Percentiles rank a stretch among this genome's conserved stretches.
phyloP scores from a whole-genome alignment of 2,113 vertebrate genomes.

The Symphodus melops region DNA sequence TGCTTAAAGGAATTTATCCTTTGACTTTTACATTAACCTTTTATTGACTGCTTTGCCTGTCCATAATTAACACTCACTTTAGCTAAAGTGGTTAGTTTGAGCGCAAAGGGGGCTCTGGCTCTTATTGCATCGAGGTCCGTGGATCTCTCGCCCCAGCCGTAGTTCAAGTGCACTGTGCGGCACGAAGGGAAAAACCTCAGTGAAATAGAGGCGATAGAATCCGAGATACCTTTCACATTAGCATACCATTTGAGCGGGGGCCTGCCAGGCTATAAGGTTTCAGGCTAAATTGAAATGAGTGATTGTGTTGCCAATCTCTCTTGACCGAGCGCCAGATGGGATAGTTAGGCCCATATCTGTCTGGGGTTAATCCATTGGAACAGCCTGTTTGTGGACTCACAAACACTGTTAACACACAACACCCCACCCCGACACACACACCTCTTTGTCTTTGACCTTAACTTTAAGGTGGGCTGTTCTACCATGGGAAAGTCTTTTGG shows the following conservation, averaged over 20 bases:
- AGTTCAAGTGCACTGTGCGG: slow-evolving; percentile 80
- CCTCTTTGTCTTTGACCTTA: slow-evolving; percentile 82
- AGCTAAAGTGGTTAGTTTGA: slow-evolving; percentile 98
- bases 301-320: slow-evolving; percentile 88
- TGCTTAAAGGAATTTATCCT: slow-evolving; percentile 97
- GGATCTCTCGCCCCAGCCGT: slow-evolving; percentile 64
- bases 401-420: slow-evolving; percentile 62
- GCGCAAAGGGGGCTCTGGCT: slow-evolving; percentile 76
- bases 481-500: slow-evolving; percentile 73
- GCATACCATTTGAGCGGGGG: slow-evolving; percentile 83
- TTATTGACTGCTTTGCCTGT: slow-evolving; percentile 99
- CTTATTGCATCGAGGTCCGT: slow-evolving; percentile 79
- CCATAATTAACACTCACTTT: slow-evolving; percentile 99
- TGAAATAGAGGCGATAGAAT: slow-evolving; percentile 84
- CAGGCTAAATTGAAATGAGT: slow-evolving; percentile 88
- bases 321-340: slow-evolving; percentile 83
- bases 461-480: slow-evolving; percentile 73
- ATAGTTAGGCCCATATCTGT: slow-evolving; percentile 85
- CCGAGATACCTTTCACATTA: slow-evolving; percentile 85
- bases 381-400: slow-evolving; percentile 67
- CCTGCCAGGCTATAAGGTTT: slow-evolving; percentile 83
- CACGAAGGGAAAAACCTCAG: slow-evolving; percentile 72
- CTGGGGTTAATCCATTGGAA: slow-evolving; percentile 85
- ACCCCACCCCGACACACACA: slow-evolving; percentile 36
- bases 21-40: slow-evolving; percentile 99